These are phyloP conservation scores for Calypte anna DNA, from an alignment of 2,113 vertebrate species.

Conservation along the genomic window DNA sequence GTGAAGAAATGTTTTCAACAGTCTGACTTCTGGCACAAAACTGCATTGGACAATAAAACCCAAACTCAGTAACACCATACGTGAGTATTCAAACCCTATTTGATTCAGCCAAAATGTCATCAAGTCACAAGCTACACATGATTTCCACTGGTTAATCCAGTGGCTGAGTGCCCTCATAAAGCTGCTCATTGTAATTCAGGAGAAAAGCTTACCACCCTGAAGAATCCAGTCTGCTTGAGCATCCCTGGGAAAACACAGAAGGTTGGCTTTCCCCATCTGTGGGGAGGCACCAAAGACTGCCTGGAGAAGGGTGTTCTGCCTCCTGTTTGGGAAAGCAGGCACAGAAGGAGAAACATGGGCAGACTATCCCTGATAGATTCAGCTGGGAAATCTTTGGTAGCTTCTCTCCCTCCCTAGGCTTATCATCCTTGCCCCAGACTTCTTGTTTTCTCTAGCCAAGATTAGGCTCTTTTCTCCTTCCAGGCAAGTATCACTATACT, in stretches of 20 bases:
- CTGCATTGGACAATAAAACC: not conserved
- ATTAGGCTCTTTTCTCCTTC: not conserved
- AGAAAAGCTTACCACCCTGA: not conserved
- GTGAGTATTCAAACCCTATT: not conserved
- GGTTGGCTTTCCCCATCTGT: not conserved
- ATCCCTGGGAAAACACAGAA: not conserved
- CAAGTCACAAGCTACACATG: not conserved
- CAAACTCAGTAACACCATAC: not conserved
- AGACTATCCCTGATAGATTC: not conserved
- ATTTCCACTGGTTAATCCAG: slow-evolving; percentile 10
- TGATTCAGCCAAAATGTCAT: not conserved
- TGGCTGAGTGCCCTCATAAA: not conserved
- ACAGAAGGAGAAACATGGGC: not conserved
- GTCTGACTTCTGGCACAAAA: not conserved
- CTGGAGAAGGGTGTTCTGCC: not conserved
- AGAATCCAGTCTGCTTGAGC: not conserved
- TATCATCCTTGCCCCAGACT: not conserved
- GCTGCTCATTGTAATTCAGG: not conserved
- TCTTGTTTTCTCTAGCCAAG: not conserved
- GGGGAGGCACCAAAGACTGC: rapidly evolving
- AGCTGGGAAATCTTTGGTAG: not conserved
- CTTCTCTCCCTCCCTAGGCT: not conserved
- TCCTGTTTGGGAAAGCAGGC: not conserved
- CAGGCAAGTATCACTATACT: not conserved
- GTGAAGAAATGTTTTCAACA: not conserved